These are phyloP conservation scores for Oligia strigilis DNA, from an alignment of 2,888 invertebrate species.

Conservation along the genomic window DNA sequence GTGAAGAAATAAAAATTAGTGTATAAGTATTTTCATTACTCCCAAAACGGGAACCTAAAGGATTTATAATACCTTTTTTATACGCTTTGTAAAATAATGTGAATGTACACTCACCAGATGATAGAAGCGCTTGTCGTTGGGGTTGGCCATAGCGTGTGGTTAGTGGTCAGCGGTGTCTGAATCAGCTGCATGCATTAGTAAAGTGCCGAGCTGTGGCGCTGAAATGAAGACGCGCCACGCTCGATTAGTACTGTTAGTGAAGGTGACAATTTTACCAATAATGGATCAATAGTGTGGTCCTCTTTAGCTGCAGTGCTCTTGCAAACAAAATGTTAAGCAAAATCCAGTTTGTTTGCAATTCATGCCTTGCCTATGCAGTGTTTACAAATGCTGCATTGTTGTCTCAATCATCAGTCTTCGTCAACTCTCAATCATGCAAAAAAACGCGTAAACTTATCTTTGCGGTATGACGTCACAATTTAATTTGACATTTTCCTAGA, in stretches of 20 bases:
- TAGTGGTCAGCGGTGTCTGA: constrained; percentile 77
- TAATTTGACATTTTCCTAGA: constrained; percentile 16
- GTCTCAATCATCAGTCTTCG: constrained; percentile 8
- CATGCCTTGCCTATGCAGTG: background rate
- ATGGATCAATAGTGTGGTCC: constrained; percentile 5
- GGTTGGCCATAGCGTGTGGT: constrained; percentile 82
- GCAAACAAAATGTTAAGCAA: background rate
- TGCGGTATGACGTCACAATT: constrained; percentile 1
- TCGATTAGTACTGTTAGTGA: constrained; percentile 78
- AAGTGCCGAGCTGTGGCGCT: constrained; percentile 79
- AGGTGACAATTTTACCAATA: constrained; percentile 36
- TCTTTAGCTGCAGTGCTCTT: constrained; percentile 1
- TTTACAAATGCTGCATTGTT: constrained; percentile 29
- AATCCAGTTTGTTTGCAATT: background rate
- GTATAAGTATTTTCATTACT: background rate
- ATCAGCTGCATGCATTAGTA: constrained; percentile 87
- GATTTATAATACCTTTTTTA: background rate
- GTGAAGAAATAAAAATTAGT: background rate
- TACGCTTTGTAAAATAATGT: constrained; percentile 11
- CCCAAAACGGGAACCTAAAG: background rate
- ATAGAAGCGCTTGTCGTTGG: constrained; percentile 90
- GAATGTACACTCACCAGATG: constrained; percentile 88
- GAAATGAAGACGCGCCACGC: constrained; percentile 82
- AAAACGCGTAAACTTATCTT: constrained; percentile 29
- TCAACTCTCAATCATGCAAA: constrained; percentile 41